Evolutionary conservation across 2,888 invertebrate species (phyloP), one percentile per base, ranked within the genome.

Genomic region (Pharmacophagus antenor): DNA sequence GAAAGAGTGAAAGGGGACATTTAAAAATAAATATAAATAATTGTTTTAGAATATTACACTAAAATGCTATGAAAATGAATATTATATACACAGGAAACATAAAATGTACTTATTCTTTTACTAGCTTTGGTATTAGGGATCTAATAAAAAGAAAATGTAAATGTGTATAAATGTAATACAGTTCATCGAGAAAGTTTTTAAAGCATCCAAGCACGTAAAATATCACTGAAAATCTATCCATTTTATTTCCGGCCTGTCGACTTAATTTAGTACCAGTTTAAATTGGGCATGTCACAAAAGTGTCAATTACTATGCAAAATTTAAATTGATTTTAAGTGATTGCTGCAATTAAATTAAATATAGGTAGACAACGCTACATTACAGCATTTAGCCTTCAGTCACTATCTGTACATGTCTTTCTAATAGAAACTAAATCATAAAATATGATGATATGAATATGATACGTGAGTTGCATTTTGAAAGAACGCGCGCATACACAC

Each of bases 321-420:
- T 49, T 50, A 60, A 60, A 60, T 55, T 60, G 46, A 50, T 60
- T 60, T 44, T 49, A 55, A 60, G 20, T 18, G 59, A 55, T 50
- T 55, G 59, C 37, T 6, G 31, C 54, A 22, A 50, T 60, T 60
- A 50, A 50, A 50, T 55, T 55, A 51, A 57, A 31, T 55, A 46
- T 46, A 57, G 20, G n/a, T 23, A 53, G 42, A 15, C 42, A 22
- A 37, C n/a, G 20, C 46, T 54, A 27, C 10, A 31, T 12, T 53
- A 53, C 48, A 53, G 12, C 47, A 7, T 41, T 55, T 37, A 50
- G 37, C 50, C 44, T 60, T 60, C 59, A 18, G 44, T 10, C 21
- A 23, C 47, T 47, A 18, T 48, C 17, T 47, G 15, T 47, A 25
- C 22, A 52, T 42, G 7, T 49, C 17, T 47, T 23, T 54, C 44